These are phyloP conservation scores for Calidris pygmaea DNA, from an alignment of 2,113 vertebrate species.

Conservation along the genomic window DNA sequence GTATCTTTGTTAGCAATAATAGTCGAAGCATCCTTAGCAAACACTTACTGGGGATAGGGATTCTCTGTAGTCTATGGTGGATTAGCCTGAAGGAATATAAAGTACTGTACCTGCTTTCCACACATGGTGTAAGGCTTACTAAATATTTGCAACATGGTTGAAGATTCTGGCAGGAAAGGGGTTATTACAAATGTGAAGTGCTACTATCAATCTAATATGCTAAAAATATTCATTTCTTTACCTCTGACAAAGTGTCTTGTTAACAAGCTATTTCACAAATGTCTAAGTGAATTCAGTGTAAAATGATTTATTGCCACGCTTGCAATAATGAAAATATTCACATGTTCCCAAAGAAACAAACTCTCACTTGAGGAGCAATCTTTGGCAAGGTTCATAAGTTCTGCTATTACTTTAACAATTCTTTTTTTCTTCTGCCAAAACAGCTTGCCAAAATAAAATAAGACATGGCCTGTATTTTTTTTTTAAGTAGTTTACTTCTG, in stretches of 20 bases:
- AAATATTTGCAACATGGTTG: not conserved
- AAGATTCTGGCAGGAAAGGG: not conserved
- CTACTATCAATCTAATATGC: not conserved
- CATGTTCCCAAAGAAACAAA: not conserved
- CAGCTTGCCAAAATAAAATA: not conserved
- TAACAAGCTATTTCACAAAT: constrained; percentile 40
- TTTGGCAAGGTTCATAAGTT: not conserved
- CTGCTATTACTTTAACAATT: not conserved
- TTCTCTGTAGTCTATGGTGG: not conserved
- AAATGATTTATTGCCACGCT: constrained; percentile 24
- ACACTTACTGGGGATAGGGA: not conserved
- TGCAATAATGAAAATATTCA: not conserved
- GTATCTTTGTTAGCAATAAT: not conserved
- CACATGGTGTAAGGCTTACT: not conserved
- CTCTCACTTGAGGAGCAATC: not conserved
- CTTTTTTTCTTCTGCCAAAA: not conserved
- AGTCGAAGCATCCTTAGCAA: not conserved
- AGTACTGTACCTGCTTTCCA: not conserved
- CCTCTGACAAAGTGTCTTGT: not conserved
- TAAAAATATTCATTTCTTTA: constrained; percentile 34
- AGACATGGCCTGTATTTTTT: not conserved
- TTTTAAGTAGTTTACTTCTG: not conserved
- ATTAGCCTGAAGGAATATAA: not conserved
- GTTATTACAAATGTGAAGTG: not conserved
- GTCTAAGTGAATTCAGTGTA: not conserved